Evolutionary conservation across 2,797 vertebrate species (phyloP), one percentile per base, ranked within the genome.

Genomic region (Channallabes apus): DNA sequence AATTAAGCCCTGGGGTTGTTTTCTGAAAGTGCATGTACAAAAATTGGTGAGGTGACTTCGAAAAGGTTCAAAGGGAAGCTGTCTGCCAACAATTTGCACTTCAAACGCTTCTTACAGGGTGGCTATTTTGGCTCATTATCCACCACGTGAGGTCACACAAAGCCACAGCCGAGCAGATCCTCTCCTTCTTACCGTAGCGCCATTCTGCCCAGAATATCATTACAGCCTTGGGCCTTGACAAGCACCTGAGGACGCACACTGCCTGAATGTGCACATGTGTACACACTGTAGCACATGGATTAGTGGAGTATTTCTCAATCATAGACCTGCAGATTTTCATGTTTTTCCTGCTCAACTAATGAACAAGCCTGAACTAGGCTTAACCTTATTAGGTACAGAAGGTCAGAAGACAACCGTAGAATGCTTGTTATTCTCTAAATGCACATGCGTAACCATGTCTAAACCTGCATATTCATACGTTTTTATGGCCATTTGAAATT

Each of bases 61-160:
- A 82, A 41, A 87, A 85, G 83, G 82, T 89, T 92, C 75, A 88
- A 85, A 87, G 69, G 54, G 46, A 85, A 64, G 80, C 20, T 64
- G 79, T 86, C 89, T 90, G 86, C 86, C 87, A 67, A 86, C 84
- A 79, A 85, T 91, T 72, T 89, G 75, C 77, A 90, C 69, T 86
- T 87, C 86, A 87, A 84, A 81, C 89, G 75, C 62, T 78, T 81
- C 82, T 87, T 56, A 82, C 73, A 83, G 69, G 89, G 80, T 61
- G 80, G 68, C 82, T 84, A 84, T 85, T 87, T 83, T 68, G 77
- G 82, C 71, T 88, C 79, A 85, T 91, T 88, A 90, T 84, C 80
- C 80, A 72, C 88, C 82, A 89, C 87, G 65, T 79, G 75, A 88
- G 82, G 88, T 88, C 68, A 88, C 24, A 86, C 84, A 88, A 80